Evolutionary conservation across 1,140 invertebrate species (phyloP).

Genomic region (Gryon sp.): DNA sequence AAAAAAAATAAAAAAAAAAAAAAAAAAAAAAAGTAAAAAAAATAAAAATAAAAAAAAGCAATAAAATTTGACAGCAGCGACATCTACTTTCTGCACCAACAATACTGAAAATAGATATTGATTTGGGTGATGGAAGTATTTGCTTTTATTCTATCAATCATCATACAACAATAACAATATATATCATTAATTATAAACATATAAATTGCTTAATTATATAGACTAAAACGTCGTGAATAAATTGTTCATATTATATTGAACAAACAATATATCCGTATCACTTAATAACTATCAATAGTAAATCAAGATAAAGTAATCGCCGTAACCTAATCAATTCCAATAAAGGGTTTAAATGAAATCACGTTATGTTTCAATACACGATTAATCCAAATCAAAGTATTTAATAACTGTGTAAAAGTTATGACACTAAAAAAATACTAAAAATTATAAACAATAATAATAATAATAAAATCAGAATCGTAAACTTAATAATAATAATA

Average conservation of each 20-base stretch:
- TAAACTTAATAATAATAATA: too few relatives aligned
- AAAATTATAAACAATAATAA: neutral
- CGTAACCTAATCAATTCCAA: conserved; percentile 28
- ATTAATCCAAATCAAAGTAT: conserved; percentile 7
- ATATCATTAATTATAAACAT: conserved; percentile 23
- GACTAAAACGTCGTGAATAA: conserved; percentile 14
- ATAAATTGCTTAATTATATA: conserved; percentile 44
- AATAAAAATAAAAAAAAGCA: too few relatives aligned
- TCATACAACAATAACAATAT: conserved; percentile 25
- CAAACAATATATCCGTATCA: neutral
- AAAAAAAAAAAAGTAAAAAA: too few relatives aligned
- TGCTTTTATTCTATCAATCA: conserved; percentile 28
- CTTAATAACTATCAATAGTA: conserved; percentile 4
- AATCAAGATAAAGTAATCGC: conserved; percentile 29
- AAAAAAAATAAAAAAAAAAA: too few relatives aligned
- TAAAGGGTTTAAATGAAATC: conserved; percentile 54
- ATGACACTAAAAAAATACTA: too few relatives aligned
- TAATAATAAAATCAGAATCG: neutral
- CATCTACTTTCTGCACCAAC: conserved; percentile 1
- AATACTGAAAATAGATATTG: conserved; percentile 13
- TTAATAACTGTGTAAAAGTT: too few relatives aligned
- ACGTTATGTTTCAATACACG: conserved; percentile 3
- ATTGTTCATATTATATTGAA: too few relatives aligned
- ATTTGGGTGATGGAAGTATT: conserved; percentile 25
- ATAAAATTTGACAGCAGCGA: conserved; percentile 4